A percentile compares a stretch with the other conserved stretches of the same genome.
These are phyloP conservation scores for Ophiothrix spiculata DNA, from an alignment of 35 echinoderm and acorn worm genomes.

Conservation along the genomic window DNA sequence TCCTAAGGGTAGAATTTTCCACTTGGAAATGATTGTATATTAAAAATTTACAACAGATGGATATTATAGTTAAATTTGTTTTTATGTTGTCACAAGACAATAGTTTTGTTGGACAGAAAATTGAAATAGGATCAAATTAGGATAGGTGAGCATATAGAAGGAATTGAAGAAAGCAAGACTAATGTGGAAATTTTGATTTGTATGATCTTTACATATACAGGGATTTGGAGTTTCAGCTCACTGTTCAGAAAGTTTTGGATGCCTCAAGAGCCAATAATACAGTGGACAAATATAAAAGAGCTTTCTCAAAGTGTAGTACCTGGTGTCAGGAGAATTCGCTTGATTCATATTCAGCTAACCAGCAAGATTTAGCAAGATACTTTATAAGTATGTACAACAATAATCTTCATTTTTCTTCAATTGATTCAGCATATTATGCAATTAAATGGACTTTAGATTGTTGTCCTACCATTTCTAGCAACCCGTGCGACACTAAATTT, in stretches of 20 bases:
- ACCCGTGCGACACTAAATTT: conserved; percentile 18
- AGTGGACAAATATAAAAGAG: neutral
- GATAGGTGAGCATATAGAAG: too few species aligned
- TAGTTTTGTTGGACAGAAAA: too few species aligned
- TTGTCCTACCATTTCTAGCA: neutral
- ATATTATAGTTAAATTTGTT: too few species aligned
- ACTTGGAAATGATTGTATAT: too few species aligned
- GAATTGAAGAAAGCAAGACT: too few species aligned
- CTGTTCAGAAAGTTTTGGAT: neutral
- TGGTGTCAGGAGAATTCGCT: neutral
- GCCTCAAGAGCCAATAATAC: conserved; percentile 15
- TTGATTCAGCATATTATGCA: neutral
- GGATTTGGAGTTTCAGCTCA: neutral
- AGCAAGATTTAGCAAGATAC: conserved; percentile 8
- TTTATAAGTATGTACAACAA: neutral
- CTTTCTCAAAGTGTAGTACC: neutral
- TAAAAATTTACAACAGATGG: too few species aligned
- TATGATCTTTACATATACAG: neutral
- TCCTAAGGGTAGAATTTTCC: too few species aligned
- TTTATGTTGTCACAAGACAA: too few species aligned
- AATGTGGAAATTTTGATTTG: too few species aligned
- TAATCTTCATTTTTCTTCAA: conserved; percentile 15
- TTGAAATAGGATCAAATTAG: too few species aligned
- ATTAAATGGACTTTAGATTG: conserved; percentile 22
- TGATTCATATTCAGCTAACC: neutral